Evolutionary conservation across 2,888 invertebrate genomes (phyloP).

Genomic region (Hofmannophila pseudospretella): DNA sequence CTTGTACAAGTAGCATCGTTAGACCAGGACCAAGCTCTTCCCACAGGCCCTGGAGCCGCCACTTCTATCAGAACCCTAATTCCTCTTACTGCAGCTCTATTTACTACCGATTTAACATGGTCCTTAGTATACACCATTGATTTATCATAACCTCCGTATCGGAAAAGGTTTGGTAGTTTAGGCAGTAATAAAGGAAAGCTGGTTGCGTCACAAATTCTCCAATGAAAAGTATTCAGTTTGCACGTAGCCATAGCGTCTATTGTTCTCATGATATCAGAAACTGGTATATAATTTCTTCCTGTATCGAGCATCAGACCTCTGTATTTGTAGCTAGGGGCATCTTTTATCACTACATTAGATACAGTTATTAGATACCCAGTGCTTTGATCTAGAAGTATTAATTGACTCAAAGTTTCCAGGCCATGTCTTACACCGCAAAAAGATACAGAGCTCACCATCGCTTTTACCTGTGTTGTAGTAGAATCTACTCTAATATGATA

Average conservation of each 20-base stretch:
- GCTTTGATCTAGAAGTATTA: slow-evolving; percentile 84
- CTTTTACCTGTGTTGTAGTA: slow-evolving; percentile 55
- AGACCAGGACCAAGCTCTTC: slow-evolving; percentile 90
- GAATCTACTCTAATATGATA: slow-evolving; percentile 79
- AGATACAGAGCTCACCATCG: slow-evolving; percentile 72
- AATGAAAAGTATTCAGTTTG: slow-evolving; percentile 94
- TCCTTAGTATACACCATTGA: slow-evolving; percentile 83
- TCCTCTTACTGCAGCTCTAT: slow-evolving; percentile 86
- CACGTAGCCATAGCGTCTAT: slow-evolving; percentile 91
- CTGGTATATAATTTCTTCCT: slow-evolving; percentile 89
- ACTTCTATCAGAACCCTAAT: slow-evolving; percentile 92
- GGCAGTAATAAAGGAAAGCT: slow-evolving; percentile 90
- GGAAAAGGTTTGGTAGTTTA: slow-evolving; percentile 82
- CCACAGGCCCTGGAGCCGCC: slow-evolving; percentile 91
- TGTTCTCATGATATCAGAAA: slow-evolving; percentile 82
- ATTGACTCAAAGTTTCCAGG: slow-evolving; percentile 84
- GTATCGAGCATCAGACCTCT: slow-evolving; percentile 94
- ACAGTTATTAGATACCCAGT: slow-evolving; percentile 80
- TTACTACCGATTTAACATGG: slow-evolving; percentile 83
- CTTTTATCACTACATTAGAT: slow-evolving; percentile 80
- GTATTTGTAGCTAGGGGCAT: slow-evolving; percentile 86
- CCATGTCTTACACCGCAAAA: slow-evolving; percentile 87
- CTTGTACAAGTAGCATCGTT: slow-evolving; percentile 65
- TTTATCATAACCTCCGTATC: slow-evolving; percentile 89
- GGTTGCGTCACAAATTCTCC: slow-evolving; percentile 92